A percentile compares a stretch with the other conserved stretches of the same genome.
Conservation (phyloP, 2,113 vertebrate species). For the Pomatostomus ruficeps region DNA sequence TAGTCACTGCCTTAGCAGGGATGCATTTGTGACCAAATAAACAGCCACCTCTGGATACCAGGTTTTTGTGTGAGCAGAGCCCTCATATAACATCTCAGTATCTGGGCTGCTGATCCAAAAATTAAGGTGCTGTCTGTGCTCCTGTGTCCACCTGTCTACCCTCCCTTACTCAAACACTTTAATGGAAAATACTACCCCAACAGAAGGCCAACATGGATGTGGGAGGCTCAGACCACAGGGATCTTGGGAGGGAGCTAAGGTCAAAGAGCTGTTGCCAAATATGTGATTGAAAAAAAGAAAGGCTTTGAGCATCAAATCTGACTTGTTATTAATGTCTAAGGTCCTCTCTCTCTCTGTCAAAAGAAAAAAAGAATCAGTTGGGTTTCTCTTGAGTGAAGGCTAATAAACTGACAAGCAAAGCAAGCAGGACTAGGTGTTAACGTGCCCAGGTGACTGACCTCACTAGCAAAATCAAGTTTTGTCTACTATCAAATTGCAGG, state of each 20-base stretch:
- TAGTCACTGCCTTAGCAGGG: not conserved
- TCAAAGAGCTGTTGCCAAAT: not conserved
- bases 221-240: not conserved
- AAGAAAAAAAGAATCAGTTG: not conserved
- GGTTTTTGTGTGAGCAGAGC: not conserved
- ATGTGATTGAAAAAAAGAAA: not conserved
- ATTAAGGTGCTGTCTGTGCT: not conserved
- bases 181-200: not conserved
- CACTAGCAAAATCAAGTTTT: not conserved
- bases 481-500: not conserved
- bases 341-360: not conserved
- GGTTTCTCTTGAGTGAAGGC: not conserved
- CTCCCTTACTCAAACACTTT: not conserved
- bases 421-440: not conserved
- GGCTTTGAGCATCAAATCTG: not conserved
- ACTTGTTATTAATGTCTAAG: not conserved
- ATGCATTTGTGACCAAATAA: not conserved
- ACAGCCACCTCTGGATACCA: not conserved
- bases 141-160: not conserved
- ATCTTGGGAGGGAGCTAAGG: not conserved
- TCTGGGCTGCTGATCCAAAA: not conserved
- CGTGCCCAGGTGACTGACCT: fast-evolving
- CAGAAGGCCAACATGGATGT: not conserved
- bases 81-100: not conserved
- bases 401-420: not conserved